Conservation (phyloP, 2,797 vertebrate genomes). For the Crypturellus tataupa region DNA sequence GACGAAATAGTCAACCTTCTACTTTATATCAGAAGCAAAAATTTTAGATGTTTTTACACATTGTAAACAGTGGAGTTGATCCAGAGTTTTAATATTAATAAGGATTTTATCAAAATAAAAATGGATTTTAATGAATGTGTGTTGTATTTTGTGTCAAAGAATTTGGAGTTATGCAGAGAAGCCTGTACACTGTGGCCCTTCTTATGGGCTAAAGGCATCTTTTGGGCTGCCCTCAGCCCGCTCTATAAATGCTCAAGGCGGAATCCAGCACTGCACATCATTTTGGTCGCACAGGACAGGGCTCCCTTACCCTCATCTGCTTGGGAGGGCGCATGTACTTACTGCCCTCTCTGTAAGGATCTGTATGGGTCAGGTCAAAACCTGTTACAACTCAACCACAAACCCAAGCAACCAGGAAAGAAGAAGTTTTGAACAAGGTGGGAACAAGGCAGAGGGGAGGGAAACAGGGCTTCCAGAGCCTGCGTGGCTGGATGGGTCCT, state of each 20-base stretch:
- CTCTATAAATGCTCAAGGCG: background rate
- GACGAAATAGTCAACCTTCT: slow-evolving; percentile 5
- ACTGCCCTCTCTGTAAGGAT: background rate
- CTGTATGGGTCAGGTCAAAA: background rate
- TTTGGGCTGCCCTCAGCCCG: background rate
- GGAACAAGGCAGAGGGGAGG: background rate
- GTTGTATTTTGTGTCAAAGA: slow-evolving; percentile 16
- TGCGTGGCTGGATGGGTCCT: too few relatives aligned
- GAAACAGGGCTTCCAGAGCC: background rate
- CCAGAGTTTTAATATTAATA: slow-evolving; percentile 46
- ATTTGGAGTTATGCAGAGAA: background rate
- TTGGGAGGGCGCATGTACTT: background rate
- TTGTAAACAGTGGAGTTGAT: slow-evolving; percentile 25
- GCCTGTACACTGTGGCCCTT: background rate
- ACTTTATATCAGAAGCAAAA: background rate
- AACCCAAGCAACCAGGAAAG: background rate
- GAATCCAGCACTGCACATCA: background rate
- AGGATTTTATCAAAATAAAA: slow-evolving; percentile 68
- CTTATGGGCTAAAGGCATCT: background rate
- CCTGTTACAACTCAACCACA: background rate
- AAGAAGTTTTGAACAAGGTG: background rate
- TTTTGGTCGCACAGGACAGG: background rate
- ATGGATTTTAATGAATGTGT: background rate
- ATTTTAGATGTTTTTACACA: background rate
- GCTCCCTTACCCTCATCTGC: too few relatives aligned